phyloP scores from a whole-genome alignment of 2,888 invertebrate species.

The Homarus gammarus region DNA sequence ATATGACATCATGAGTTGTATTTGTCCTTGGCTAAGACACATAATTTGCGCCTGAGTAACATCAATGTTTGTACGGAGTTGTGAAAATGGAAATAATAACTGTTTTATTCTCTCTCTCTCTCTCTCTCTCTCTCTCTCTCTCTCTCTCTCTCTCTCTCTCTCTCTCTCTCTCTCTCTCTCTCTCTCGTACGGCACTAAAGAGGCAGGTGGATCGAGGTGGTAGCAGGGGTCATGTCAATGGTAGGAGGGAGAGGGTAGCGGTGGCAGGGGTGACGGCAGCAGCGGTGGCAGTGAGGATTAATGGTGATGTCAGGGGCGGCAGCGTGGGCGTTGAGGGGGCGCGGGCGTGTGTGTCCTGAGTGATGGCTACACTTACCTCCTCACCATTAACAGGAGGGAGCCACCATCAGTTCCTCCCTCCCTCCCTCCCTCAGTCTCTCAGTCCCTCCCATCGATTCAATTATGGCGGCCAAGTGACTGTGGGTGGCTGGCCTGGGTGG shows the following conservation, averaged over 20 bases:
- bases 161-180: too few species aligned
- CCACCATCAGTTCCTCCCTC: neutral
- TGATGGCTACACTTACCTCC: slow-evolving; percentile 48
- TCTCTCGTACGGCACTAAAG: too few species aligned
- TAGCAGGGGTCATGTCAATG: neutral
- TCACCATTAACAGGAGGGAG: slow-evolving; percentile 38
- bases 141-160: too few species aligned
- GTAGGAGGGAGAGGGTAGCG: neutral
- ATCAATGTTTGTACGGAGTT: too few species aligned
- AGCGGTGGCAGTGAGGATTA: slow-evolving; percentile 24
- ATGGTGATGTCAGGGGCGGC: slow-evolving; percentile 30
- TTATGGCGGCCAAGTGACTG: slow-evolving; percentile 50
- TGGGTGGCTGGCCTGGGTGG: slow-evolving; percentile 20
- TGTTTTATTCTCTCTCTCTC: too few species aligned
- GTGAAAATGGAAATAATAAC: too few species aligned
- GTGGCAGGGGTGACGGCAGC: slow-evolving; percentile 3
- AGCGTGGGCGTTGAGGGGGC: slow-evolving; percentile 3
- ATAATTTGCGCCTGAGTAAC: too few species aligned
- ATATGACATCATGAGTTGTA: too few species aligned
- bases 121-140: too few species aligned
- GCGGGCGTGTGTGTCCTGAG: slow-evolving; percentile 18
- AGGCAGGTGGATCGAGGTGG: slow-evolving; percentile 19
- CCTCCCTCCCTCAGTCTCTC: slow-evolving; percentile 17
- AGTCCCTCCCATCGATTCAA: slow-evolving; percentile 40
- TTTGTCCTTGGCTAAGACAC: too few species aligned